Percentiles rank a stretch among this genome's conserved stretches.
These are phyloP conservation scores for Lacanobia wlatinum DNA, from an alignment of 2,888 invertebrate species.

Conservation along the genomic window DNA sequence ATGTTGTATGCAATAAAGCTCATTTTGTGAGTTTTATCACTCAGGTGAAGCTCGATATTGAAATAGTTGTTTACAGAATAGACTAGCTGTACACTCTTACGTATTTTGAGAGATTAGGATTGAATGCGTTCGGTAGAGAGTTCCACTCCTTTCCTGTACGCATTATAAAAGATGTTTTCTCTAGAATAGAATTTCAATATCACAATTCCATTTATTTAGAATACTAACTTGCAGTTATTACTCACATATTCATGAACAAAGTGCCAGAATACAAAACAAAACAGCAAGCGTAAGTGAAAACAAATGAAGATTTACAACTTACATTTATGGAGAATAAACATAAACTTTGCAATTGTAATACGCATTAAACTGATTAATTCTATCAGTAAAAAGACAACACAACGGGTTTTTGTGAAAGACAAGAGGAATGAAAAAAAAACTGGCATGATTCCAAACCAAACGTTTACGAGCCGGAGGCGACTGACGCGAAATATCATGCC, in stretches of 20 bases:
- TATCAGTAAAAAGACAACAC: conserved; percentile 61
- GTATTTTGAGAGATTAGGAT: no score
- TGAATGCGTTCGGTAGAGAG: no score
- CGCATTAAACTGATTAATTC: conserved; percentile 65
- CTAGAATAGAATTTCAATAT: not conserved
- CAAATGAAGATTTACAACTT: conserved; percentile 59
- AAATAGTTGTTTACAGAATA: no score
- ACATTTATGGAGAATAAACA: conserved; percentile 54
- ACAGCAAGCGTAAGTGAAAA: conserved; percentile 46
- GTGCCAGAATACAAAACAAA: conserved; percentile 28
- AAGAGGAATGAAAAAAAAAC: conserved; percentile 74
- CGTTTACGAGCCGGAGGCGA: conserved; percentile 76
- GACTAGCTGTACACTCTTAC: no score
- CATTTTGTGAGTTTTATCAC: no score
- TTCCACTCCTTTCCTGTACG: no score
- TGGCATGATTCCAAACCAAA: conserved; percentile 79
- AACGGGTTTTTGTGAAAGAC: conserved; percentile 71
- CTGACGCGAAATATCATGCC: conserved; percentile 77
- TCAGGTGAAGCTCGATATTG: no score
- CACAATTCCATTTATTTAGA: not conserved
- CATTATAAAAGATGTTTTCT: not conserved
- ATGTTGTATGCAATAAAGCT: no score
- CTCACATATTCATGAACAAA: conserved; percentile 27
- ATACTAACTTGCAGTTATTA: not conserved
- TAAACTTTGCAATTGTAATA: conserved; percentile 64